Evolutionary conservation across 1,140 invertebrate species (phyloP).

Genomic region (Macrosteles quadrilineatus): DNA sequence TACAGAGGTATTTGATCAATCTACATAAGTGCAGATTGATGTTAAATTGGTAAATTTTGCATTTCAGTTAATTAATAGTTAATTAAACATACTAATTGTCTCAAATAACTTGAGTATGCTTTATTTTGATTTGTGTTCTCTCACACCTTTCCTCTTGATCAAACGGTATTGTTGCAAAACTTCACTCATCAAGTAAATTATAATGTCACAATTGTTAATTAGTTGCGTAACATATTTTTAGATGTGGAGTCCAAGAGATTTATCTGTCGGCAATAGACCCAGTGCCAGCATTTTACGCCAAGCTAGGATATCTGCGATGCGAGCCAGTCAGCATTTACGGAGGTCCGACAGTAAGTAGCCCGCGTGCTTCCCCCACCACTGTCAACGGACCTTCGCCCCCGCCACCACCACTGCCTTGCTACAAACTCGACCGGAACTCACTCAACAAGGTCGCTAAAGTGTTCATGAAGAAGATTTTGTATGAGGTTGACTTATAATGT

Average conservation of each 20-base stretch:
- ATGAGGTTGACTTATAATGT: not conserved
- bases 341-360: conserved; percentile 6
- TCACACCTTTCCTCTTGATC: no score
- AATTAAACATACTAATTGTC: no score
- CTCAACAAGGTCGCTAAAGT: not conserved
- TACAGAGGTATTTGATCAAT: no score
- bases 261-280: conserved; percentile 21
- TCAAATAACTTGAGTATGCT: no score
- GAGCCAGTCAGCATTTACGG: conserved; percentile 45
- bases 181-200: no score
- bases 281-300: conserved; percentile 45
- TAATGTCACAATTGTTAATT: no score
- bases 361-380: conserved; percentile 16
- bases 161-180: no score
- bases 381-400: conserved; percentile 28
- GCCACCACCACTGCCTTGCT: conserved; percentile 31
- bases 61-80: no score
- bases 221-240: not conserved
- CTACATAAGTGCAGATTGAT: no score
- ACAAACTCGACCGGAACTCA: not conserved
- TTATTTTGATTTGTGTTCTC: no score
- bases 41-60: no score
- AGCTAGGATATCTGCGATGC: conserved; percentile 46
- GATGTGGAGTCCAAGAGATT: conserved; percentile 5
- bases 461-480: conserved; percentile 1